Base-by-base conservation (phyloP, 92 coral and sea anemone species). In the Zoanthus sansibaricus region DNA sequence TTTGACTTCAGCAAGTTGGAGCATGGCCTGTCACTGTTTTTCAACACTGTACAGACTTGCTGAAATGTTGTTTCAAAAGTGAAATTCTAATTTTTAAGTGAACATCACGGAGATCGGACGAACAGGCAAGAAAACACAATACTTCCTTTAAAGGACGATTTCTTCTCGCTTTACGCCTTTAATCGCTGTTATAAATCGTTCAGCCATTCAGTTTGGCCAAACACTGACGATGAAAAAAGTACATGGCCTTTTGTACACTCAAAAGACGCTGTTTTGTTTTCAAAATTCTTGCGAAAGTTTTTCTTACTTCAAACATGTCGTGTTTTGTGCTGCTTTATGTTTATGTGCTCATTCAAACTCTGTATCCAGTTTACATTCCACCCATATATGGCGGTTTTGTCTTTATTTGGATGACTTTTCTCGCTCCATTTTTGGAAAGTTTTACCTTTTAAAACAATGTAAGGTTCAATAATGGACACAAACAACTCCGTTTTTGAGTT, bases 301-400 rank as follows among this genome's bases (percentile, higher is more conserved):
- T 21, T 45, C 32, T 51, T 52, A 80, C 85, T 45, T 80, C 85
- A 67, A 52, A 46, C 46, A 72, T 78, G 55, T 51, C 21, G 51
- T 46, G 79, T 71, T 71, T 48, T 72, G 25, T 67, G 33, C 15
- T 46, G 37, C 73, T 73, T 59, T 72, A 62, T 77, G 86, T 88
- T 71, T 67, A 31, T 47, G 77, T 82, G 16, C 59, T 66, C 83
- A 90, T 97, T 97, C 94, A 94, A 95, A 97, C 94, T 94, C 93
- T 90, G 99, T 86, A 90, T 96, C 94, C 92, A 90, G 94, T 97
- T 82, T 82, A 88, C 96, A 88, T 93, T 93, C 94, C 97, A 89
- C 91, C 99, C 99, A 97, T 93, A 97, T 97, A 97, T 90, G 99
- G 99, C 95, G 87, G 89, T 92, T 76, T 89, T 97, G 98, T 92